Percentiles rank a stretch among this genome's conserved stretches.
phyloP scores from a whole-genome alignment of 2,797 vertebrate genomes.

The Odontamblyopus rebecca region DNA sequence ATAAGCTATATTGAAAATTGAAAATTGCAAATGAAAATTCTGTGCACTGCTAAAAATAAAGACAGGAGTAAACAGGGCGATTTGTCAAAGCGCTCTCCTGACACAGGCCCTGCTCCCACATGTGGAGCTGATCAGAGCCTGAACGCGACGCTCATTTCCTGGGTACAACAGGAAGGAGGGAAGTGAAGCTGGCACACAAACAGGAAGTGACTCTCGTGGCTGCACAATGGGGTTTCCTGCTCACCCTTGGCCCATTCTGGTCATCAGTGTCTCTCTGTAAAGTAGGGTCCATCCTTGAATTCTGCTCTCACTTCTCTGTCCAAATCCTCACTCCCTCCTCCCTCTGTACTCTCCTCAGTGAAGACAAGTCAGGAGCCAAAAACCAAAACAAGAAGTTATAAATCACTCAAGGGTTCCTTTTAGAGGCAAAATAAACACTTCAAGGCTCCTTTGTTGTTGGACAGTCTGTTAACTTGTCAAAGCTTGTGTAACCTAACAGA shows the following conservation, averaged over 20 bases:
- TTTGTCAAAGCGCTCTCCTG: conserved; percentile 26
- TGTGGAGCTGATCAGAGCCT: conserved; percentile 63
- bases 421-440: conserved; percentile 28
- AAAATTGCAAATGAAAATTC: background rate
- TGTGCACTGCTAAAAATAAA: conserved; percentile 24
- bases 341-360: conserved; percentile 49
- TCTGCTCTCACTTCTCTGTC: conserved; percentile 3
- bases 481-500: background rate
- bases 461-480: conserved; percentile 2
- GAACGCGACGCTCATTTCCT: conserved; percentile 76
- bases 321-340: conserved; percentile 38
- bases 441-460: conserved; percentile 5
- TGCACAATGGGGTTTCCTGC: conserved; percentile 75
- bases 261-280: conserved; percentile 26
- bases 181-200: conserved; percentile 80
- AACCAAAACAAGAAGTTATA: conserved; percentile 62
- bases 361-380: conserved; percentile 13
- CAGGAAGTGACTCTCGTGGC: conserved; percentile 73
- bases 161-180: conserved; percentile 80
- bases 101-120: conserved; percentile 24
- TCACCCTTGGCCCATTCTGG: conserved; percentile 30
- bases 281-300: conserved; percentile 36
- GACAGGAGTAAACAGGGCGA: conserved; percentile 19
- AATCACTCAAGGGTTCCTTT: conserved; percentile 46
- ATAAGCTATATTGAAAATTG: background rate